Base-by-base conservation (phyloP, 2,797 vertebrate species). In the Peromyscus attwateri region DNA sequence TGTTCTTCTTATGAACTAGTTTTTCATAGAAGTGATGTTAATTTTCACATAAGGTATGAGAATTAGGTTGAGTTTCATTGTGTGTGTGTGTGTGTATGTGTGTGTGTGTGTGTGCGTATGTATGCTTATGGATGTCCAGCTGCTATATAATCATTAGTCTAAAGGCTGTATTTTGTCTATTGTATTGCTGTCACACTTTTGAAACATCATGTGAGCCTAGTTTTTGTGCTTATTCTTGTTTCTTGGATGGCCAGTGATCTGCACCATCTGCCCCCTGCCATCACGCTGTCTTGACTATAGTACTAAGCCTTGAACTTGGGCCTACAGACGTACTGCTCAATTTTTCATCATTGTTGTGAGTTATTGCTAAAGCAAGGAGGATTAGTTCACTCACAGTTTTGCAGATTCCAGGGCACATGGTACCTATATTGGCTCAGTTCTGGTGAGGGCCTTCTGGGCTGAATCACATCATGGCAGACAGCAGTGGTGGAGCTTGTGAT, bases 11-110 rank as follows among this genome's bases (percentile, higher is more conserved):
- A 87, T 23, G 37, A 62, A 40, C 85, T 95, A 17, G 71, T 43
- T 92, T 77, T 55, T 79, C 40, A 49, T 77, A 23, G 31, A 93
- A 79, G 76, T 92, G 43, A 87, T 82, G 43, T 73, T 92, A 75
- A 94, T 95, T 88, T 95, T 95, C 21, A 81, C 34, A 2, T 60
- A 79, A 40, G 75, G 11, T 66, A 34, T 92, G 77, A 87, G 34
- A 82, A 92, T 73, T 94, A 76, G 70, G 13, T 73, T 77, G 85
- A 64, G 25, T 85, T 68, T 82, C 34, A 49, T 73, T 73, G 21
- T 71, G 70, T 37, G 6, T 37, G n/a, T 37, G 13, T 68, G 66
- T 68, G 14, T 64, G 1, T 66, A 34, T n/a, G 68, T 70, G 16
- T 70, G 0, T n/a, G 34, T 70, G 68, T 73, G 37, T 80, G 66